phyloP scores from a whole-genome alignment of 2,113 vertebrate genomes.

The Eleginops maclovinus region DNA sequence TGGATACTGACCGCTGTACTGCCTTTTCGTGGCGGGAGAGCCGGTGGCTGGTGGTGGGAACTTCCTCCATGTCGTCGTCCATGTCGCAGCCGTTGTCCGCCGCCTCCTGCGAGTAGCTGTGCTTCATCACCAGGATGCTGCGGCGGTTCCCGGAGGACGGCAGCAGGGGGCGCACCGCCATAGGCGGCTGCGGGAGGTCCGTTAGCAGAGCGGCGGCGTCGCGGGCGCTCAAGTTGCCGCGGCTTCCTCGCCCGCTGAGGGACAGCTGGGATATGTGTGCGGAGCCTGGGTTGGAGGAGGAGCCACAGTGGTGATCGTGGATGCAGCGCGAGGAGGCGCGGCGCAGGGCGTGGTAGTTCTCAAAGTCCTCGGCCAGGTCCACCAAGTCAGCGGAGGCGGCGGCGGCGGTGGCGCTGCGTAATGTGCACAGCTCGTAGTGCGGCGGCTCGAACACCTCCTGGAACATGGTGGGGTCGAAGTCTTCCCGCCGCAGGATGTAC shows the following conservation, averaged over 20 bases:
- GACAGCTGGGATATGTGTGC: conserved; percentile 80
- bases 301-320: conserved; percentile 98
- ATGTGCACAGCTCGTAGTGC: conserved; percentile 96
- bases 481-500: conserved; percentile 93
- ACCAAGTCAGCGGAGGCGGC: conserved; percentile 90
- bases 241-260: conserved; percentile 92
- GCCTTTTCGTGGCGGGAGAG: conserved; percentile 97
- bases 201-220: conserved; percentile 89
- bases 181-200: conserved; percentile 88
- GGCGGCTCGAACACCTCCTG: conserved; percentile 98
- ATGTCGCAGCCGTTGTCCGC: conserved; percentile 91
- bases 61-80: conserved; percentile 97
- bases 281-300: conserved; percentile 76
- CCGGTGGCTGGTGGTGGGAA: conserved; percentile 98
- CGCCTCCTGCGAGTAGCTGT: conserved; percentile 97
- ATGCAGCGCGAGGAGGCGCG: conserved; percentile 96
- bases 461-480: conserved; percentile 98
- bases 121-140: conserved; percentile 98
- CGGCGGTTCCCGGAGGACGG: conserved; percentile 89
- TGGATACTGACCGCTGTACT: conserved; percentile 99
- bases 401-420: conserved; percentile 88
- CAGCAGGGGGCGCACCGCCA: conserved; percentile 88
- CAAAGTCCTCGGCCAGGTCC: conserved; percentile 95
- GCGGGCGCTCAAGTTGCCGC: conserved; percentile 92
- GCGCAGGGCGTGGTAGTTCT: conserved; percentile 94